Evolutionary conservation across 2,113 vertebrate genomes (phyloP).

Genomic region (Stercorarius parasiticus): DNA sequence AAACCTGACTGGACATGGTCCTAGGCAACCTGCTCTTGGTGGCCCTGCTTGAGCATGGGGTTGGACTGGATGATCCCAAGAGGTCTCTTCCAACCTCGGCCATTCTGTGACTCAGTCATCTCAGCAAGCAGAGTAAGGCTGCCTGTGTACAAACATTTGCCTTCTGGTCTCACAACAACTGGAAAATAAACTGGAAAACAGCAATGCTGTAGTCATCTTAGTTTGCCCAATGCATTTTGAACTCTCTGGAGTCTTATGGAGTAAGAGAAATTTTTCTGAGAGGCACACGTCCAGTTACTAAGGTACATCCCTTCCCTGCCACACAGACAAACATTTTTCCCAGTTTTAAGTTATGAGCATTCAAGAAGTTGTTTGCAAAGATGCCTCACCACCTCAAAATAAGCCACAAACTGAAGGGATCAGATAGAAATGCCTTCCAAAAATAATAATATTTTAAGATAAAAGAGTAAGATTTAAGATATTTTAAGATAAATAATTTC

Average conservation of each 20-base stretch:
- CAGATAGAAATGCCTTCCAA: neutral
- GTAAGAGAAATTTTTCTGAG: neutral
- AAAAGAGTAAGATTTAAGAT: neutral
- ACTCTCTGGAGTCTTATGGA: too few species aligned
- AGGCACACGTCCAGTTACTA: neutral
- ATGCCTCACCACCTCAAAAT: neutral
- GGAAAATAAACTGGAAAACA: neutral
- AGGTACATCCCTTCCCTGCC: neutral
- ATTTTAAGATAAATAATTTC: neutral
- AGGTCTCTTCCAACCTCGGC: neutral
- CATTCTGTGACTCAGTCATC: neutral
- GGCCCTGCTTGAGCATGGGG: neutral
- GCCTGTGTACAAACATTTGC: neutral
- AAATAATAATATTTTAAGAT: neutral
- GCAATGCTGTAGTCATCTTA: neutral
- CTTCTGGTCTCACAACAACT: neutral
- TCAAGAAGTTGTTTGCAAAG: neutral
- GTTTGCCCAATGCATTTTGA: neutral
- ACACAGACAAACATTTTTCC: neutral
- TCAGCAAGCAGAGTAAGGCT: neutral
- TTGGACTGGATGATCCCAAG: neutral
- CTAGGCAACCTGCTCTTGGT: neutral
- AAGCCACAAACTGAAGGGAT: neutral
- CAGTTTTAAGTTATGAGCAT: neutral
- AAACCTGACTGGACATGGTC: fast-evolving